Base-by-base conservation (phyloP, 2,888 invertebrate species). In the Melitaea athalia region DNA sequence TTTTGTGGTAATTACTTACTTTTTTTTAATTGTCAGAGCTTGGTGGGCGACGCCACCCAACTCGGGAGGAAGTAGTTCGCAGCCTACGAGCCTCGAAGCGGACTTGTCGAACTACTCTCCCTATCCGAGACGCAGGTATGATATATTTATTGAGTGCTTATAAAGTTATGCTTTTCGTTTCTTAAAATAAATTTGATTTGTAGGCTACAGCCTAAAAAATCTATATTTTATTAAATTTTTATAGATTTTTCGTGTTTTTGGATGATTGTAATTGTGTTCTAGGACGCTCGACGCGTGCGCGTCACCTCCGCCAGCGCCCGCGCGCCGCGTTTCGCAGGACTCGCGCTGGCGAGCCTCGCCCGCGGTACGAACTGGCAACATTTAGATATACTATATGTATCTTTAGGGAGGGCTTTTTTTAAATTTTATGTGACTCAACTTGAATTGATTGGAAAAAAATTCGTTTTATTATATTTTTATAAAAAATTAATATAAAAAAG, bases 1-100 rank as follows among this genome's bases (percentile, higher is more conserved):
- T 14, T 5, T 5, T 14, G 47, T 47, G 47, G 12, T 5, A 47
- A 47, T n/a, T 47, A 14, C 0, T 50, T 14, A 14, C 7, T 15
- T n/a, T 15, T 50, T 50, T 15, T 50, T n/a, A 10, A 50, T 15
- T 52, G 10, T 3, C 74, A 91, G 92, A 70, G 87, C 91, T 55
- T 86, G 88, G 80, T 91, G 92, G 92, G 88, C 87, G 66, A 78
- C 82, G 3, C 79, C 82, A 64, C 81, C 80, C 53, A 81, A 81
- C 76, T 84, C 89, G 0, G 91, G 92, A 38, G 92, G 93, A 69
- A 91, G 92, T 78, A 91, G 90, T 69, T 93, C 93, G 33, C 93
- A 93, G 79, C 93, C 93, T 1, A 79, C 92, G 47, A 93, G 93
- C 72, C 77, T 93, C 5, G 93, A 93, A 76, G 82, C 86, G 0